Percentiles rank a stretch among this genome's conserved stretches.
These are phyloP conservation scores for Antheraea pernyi DNA, from an alignment of 1,140 invertebrate species.

Conservation along the genomic window DNA sequence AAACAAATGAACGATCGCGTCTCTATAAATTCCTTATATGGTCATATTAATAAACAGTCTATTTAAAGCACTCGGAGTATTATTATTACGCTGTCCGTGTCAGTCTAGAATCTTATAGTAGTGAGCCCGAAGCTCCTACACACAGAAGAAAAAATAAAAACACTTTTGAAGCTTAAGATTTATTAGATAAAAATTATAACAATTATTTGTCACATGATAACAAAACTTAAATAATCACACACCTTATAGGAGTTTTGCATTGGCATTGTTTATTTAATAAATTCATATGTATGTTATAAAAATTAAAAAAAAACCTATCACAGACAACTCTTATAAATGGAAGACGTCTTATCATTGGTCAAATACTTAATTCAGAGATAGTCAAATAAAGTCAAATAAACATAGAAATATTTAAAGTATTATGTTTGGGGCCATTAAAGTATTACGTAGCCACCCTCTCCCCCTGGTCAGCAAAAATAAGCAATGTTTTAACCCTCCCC, in stretches of 20 bases:
- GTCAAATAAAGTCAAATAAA: not conserved
- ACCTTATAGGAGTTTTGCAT: not conserved
- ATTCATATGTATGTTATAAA: not conserved
- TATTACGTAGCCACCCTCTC: not conserved
- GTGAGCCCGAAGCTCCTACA: no score
- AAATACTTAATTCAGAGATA: not conserved
- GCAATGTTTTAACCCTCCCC: no score
- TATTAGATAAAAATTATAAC: slow-evolving; percentile 4
- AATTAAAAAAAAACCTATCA: slow-evolving; percentile 8
- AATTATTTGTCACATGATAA: not conserved
- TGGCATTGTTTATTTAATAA: not conserved
- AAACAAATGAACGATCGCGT: no score
- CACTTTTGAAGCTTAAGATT: slow-evolving; percentile 4
- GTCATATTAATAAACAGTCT: no score
- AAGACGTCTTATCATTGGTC: slow-evolving; percentile 10
- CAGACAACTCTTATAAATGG: slow-evolving; percentile 12
- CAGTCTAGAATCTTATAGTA: no score
- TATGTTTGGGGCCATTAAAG: not conserved
- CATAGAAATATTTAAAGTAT: not conserved
- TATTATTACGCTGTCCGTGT: no score
- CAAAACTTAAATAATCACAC: not conserved
- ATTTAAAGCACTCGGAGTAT: no score
- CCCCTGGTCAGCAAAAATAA: no score
- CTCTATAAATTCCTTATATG: no score
- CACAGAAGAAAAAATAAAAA: no score